Evolutionary conservation across 2,888 invertebrate species (phyloP).

Genomic region (Drosophila fulvimacula): DNA sequence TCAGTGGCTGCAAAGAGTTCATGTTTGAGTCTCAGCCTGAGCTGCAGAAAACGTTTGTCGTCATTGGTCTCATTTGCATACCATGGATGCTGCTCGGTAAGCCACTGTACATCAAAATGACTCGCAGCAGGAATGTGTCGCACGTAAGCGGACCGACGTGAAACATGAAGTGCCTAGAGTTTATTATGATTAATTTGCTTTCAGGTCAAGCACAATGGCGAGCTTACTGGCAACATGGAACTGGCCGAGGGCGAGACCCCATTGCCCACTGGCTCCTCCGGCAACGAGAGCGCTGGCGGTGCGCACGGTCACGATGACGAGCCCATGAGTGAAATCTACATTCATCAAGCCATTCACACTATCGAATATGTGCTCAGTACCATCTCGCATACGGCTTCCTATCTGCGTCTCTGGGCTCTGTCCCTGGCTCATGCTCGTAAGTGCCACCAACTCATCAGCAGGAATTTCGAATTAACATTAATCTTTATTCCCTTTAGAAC

Average conservation of each 20-base stretch:
- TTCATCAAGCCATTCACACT: conserved; percentile 97
- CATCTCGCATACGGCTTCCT: conserved; percentile 97
- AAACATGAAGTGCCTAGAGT: too few species aligned
- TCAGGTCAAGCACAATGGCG: conserved; percentile 86
- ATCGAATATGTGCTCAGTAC: conserved; percentile 98
- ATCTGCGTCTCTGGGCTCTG: conserved; percentile 97
- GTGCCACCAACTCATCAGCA: conserved; percentile 70
- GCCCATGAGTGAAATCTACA: conserved; percentile 93
- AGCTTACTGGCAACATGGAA: conserved; percentile 89
- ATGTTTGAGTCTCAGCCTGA: conserved; percentile 90
- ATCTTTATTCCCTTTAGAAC: conserved; percentile 85
- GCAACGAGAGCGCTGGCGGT: conserved; percentile 62
- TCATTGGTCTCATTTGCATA: conserved; percentile 92
- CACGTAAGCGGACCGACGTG: conserved; percentile 65
- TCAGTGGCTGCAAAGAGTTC: conserved; percentile 86
- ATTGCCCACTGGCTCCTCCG: conserved; percentile 59
- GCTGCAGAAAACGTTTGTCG: conserved; percentile 92
- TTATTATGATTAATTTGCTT: neutral
- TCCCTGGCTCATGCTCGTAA: conserved; percentile 97
- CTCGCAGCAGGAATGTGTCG: conserved; percentile 66
- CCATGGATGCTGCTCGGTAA: conserved; percentile 98
- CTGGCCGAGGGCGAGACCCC: conserved; percentile 85
- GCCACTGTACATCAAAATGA: conserved; percentile 89
- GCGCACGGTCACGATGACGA: conserved; percentile 86
- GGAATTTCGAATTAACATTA: neutral